A percentile compares a stretch with the other conserved stretches of the same genome.
These are phyloP conservation scores for Campoletis sonorensis DNA, from an alignment of 1,140 invertebrate genomes.

Conservation along the genomic window DNA sequence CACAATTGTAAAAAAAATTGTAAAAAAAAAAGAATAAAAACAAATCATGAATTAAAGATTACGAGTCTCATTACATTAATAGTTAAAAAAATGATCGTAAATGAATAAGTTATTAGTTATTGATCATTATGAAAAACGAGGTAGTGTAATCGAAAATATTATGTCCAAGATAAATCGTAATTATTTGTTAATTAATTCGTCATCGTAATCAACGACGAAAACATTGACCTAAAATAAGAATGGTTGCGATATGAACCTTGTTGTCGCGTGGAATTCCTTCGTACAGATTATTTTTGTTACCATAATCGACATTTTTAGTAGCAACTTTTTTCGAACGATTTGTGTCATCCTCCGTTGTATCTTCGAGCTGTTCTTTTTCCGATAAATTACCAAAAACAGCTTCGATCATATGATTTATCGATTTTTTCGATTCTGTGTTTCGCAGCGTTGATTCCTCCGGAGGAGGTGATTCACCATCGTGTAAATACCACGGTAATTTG, in stretches of 20 bases:
- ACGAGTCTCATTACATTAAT: too few species aligned
- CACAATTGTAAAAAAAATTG: too few species aligned
- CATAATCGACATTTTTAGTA: slow-evolving; percentile 46
- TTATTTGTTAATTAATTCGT: too few species aligned
- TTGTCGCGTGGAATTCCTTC: slow-evolving; percentile 63
- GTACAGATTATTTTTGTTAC: slow-evolving; percentile 53
- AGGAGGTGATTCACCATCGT: slow-evolving; percentile 49
- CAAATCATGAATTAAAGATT: too few species aligned
- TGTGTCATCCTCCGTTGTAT: background rate
- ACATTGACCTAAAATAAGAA: background rate
- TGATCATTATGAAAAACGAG: too few species aligned
- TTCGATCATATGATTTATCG: background rate
- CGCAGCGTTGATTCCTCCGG: slow-evolving; percentile 47
- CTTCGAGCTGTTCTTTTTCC: background rate
- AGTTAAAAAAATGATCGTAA: too few species aligned
- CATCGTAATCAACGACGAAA: too few species aligned
- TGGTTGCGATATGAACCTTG: slow-evolving; percentile 52
- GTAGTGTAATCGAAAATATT: slow-evolving; percentile 14
- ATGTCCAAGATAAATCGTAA: background rate
- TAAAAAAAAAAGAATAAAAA: too few species aligned
- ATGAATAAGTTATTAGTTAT: too few species aligned
- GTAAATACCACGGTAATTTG: slow-evolving; percentile 61
- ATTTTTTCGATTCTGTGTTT: slow-evolving; percentile 21
- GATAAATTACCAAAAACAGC: background rate
- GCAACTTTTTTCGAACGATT: slow-evolving; percentile 7